Conservation (phyloP, 2,888 invertebrate genomes). For the Sympetrum striolatum region DNA sequence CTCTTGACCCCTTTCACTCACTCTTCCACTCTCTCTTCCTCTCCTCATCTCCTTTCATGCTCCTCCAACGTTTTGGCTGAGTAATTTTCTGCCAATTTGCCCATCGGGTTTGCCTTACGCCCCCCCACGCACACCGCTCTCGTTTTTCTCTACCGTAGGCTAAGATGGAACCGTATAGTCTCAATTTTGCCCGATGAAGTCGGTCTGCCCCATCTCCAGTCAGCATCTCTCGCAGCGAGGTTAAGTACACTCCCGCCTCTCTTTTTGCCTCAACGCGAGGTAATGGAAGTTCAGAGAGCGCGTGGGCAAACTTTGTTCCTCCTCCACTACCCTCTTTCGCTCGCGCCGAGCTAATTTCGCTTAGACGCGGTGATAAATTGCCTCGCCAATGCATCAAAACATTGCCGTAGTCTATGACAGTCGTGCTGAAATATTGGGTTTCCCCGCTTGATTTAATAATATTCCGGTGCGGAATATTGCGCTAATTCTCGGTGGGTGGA, state of each 20-base stretch:
- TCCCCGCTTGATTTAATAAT: background rate
- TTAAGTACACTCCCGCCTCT: background rate
- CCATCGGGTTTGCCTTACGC: constrained; percentile 27
- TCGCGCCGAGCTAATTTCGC: background rate
- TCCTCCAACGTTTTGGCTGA: constrained; percentile 8
- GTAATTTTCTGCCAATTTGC: constrained; percentile 38
- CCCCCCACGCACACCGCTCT: background rate
- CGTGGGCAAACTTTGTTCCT: background rate
- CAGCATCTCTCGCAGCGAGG: background rate
- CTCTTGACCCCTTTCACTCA: background rate
- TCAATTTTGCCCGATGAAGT: too few relatives aligned
- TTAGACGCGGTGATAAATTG: background rate
- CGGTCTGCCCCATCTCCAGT: background rate
- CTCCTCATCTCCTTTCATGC: background rate
- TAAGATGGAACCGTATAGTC: too few relatives aligned
- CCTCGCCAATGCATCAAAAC: background rate
- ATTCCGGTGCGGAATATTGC: background rate
- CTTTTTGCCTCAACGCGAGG: background rate
- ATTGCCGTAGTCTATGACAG: background rate
- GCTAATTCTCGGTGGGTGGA: too few relatives aligned
- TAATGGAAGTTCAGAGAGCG: background rate
- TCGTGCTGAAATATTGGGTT: background rate
- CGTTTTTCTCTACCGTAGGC: too few relatives aligned
- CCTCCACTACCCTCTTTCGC: background rate
- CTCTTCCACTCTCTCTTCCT: background rate